Percentiles rank a stretch among this genome's conserved stretches.
Conservation (phyloP, 2,113 vertebrate species). For the Sterrhoptilus dennistouni region DNA sequence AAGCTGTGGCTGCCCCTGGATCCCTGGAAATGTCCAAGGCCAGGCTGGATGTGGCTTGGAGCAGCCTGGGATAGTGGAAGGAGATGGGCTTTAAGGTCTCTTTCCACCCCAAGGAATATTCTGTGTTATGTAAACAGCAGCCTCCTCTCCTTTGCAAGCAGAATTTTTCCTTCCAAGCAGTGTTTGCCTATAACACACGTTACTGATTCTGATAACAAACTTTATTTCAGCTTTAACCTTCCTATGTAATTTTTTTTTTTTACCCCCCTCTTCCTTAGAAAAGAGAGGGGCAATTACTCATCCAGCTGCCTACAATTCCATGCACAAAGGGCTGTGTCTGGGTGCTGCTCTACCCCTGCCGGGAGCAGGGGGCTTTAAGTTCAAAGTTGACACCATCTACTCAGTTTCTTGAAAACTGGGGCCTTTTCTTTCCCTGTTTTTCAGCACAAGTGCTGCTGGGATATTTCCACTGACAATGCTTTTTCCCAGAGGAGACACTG, state of each 20-base stretch:
- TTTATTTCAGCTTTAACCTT: not conserved
- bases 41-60: fast-evolving
- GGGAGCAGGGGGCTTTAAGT: not conserved
- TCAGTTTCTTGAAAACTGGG: not conserved
- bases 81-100: not conserved
- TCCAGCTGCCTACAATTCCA: not conserved
- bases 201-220: not conserved
- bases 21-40: not conserved
- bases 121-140: not conserved
- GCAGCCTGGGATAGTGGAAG: fast-evolving
- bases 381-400: not conserved
- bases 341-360: not conserved
- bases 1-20: not conserved
- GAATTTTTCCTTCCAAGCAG: not conserved
- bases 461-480: not conserved
- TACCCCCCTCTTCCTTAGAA: not conserved
- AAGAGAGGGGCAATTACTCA: not conserved
- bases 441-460: not conserved
- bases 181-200: not conserved
- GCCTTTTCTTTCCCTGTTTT: not conserved
- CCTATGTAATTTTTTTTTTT: not conserved
- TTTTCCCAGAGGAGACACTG: not conserved
- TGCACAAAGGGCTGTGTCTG: not conserved
- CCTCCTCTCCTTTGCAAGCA: not conserved
- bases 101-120: not conserved